Evolutionary conservation across 2,797 vertebrate species (phyloP).

Genomic region (Pipistrellus pipistrellus): DNA sequence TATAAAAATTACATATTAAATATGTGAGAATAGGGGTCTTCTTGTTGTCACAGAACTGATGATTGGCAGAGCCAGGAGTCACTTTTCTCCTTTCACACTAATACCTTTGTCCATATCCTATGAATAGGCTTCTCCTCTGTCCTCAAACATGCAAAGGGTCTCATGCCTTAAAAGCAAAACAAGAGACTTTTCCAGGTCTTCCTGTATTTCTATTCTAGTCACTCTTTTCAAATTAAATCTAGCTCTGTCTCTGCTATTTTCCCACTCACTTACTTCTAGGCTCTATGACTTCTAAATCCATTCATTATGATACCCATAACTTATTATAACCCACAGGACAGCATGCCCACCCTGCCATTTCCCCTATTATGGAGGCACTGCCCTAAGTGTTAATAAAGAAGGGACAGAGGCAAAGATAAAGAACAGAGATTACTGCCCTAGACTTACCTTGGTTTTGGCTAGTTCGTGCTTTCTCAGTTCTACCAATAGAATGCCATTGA

Average conservation of each 20-base stretch:
- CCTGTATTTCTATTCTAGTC: background rate
- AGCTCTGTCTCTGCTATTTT: background rate
- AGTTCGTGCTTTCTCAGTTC: background rate
- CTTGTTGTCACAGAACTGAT: background rate
- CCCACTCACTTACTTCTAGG: background rate
- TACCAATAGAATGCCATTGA: background rate
- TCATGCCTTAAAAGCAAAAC: background rate
- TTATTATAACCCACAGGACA: background rate
- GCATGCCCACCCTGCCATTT: background rate
- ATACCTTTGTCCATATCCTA: background rate
- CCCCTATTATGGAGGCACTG: background rate
- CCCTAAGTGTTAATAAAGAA: background rate
- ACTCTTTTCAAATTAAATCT: slow-evolving; percentile 12
- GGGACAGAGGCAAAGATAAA: background rate
- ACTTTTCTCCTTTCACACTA: background rate
- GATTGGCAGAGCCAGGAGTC: background rate
- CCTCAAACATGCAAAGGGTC: background rate
- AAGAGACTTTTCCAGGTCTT: background rate
- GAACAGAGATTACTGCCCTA: background rate
- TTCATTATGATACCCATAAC: background rate
- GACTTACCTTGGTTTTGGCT: background rate
- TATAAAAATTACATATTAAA: slow-evolving; percentile 29
- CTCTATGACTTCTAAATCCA: background rate
- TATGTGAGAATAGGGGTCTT: background rate
- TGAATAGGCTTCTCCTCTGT: background rate